Base-by-base conservation (phyloP, 2,888 invertebrate genomes). In the Xanthorhoe designata region DNA sequence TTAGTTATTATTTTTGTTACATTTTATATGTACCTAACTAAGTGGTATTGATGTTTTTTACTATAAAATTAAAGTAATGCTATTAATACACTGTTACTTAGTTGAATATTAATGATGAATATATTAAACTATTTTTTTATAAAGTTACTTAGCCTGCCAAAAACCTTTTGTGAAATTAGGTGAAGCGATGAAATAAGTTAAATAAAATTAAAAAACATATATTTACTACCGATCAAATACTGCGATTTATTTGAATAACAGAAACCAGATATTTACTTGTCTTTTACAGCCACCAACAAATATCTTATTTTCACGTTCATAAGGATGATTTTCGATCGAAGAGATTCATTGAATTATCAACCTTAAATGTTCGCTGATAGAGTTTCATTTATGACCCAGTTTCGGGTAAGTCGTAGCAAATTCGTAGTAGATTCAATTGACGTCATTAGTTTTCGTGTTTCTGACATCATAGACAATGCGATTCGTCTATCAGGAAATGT, bases 401-500 rank as follows among this genome's bases (percentile, higher is more conserved):
- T 61, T 47, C 9, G 17, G 42, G 19, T 52, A 53, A 56, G 49
- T 60, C 42, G 53, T 61, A 54, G 64, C 55, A 57, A 60, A 47
- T 66, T 70, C 32, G 64, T 49, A 64, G 68, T 61, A 66, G 69
- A 73, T 71, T 67, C 64, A 64, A 73, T 73, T 66, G 58, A 18
- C 62, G 62, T 70, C 68, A 70, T 70, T 69, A 69, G 68, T 50
- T 35, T 29, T 42, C 67, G 58, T 71, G 70, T 68, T 69, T 51
- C 69, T 71, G 73, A 73, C 73, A 68, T 69, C 70, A 68, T 62
- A 56, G 51, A 67, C 64, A 64, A 66, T 62, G 38, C 52, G 64
- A 66, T 66, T 57, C 57, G 38, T 3, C 38, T 42, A 54, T 32
- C 24, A 24, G 51, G 35, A 63, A 52, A 57, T 57, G 63, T 52